phyloP scores from a whole-genome alignment of 23 tunicate species.

The Ascidia mentula region DNA sequence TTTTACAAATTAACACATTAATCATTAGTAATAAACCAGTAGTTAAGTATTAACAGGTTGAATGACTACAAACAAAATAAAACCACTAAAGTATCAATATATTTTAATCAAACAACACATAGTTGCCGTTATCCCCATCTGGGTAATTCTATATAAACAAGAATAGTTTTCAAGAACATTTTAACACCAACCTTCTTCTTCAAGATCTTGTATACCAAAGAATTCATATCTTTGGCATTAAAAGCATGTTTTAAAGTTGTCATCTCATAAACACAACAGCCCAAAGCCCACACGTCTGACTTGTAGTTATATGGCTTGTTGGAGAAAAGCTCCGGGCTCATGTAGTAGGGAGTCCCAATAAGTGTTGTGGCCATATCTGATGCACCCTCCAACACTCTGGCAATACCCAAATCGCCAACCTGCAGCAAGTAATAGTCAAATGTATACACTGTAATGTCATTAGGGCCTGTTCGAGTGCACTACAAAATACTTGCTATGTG shows the following conservation, averaged over 20 bases:
- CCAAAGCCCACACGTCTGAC: slow-evolving; percentile 99
- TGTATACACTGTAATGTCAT: too few relatives aligned
- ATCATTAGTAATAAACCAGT: too few relatives aligned
- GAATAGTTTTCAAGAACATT: too few relatives aligned
- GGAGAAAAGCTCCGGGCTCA: slow-evolving; percentile 97
- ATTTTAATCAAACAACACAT: too few relatives aligned
- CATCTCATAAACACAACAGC: slow-evolving; percentile 98
- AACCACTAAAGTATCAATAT: too few relatives aligned
- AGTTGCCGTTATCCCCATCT: too few relatives aligned
- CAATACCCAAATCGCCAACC: slow-evolving; percentile 95
- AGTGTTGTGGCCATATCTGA: slow-evolving; percentile 93
- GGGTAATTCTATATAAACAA: too few relatives aligned
- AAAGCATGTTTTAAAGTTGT: slow-evolving; percentile 95
- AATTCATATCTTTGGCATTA: slow-evolving; percentile 98
- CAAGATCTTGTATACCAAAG: slow-evolving; percentile 91
- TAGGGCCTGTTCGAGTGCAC: too few relatives aligned
- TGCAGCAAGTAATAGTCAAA: too few relatives aligned
- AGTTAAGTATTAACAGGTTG: too few relatives aligned
- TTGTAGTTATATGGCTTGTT: slow-evolving; percentile 94
- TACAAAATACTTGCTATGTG: too few relatives aligned
- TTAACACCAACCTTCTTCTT: slow-evolving; percentile 54
- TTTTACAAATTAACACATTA: too few relatives aligned
- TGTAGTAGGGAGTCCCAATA: slow-evolving; percentile 98
- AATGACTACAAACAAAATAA: neutral
- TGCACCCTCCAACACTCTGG: slow-evolving; percentile 81